These are phyloP conservation scores for Semaprochilodus insignis DNA, from an alignment of 2,797 vertebrate genomes.

Conservation along the genomic window DNA sequence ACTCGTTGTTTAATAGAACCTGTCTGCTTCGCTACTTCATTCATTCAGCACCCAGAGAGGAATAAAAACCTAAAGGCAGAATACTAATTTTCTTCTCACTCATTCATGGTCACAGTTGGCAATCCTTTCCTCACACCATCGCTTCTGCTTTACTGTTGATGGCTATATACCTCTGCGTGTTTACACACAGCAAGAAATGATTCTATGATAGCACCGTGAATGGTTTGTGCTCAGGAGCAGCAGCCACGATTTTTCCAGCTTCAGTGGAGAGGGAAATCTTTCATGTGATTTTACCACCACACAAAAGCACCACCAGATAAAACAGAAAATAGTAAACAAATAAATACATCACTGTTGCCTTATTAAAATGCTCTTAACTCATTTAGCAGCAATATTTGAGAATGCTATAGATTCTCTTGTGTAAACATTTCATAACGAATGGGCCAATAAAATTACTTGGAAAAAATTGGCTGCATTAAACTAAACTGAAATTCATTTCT, in stretches of 20 bases:
- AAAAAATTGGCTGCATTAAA: too few species aligned
- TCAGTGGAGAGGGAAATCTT: neutral
- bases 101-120: slow-evolving; percentile 50
- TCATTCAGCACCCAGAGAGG: slow-evolving; percentile 52
- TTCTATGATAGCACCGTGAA: slow-evolving; percentile 25
- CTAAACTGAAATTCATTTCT: too few species aligned
- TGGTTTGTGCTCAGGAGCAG: slow-evolving; percentile 8
- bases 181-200: slow-evolving; percentile 14
- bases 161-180: slow-evolving; percentile 8
- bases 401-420: neutral
- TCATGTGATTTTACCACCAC: slow-evolving; percentile 3
- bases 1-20: slow-evolving; percentile 71
- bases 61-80: slow-evolving; percentile 66
- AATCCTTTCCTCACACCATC: slow-evolving; percentile 9
- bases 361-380: too few species aligned
- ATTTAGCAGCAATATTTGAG: too few species aligned
- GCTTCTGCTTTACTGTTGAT: slow-evolving; percentile 43
- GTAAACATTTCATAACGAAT: neutral
- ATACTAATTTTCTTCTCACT: slow-evolving; percentile 63
- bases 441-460: too few species aligned
- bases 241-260: slow-evolving; percentile 18
- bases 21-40: slow-evolving; percentile 34
- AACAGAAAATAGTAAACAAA: neutral
- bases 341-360: neutral
- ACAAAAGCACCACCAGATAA: neutral